Percentiles rank a stretch among this genome's conserved stretches.
phyloP scores from a whole-genome alignment of 2,888 invertebrate species.

The Caenorhabditis afra region DNA sequence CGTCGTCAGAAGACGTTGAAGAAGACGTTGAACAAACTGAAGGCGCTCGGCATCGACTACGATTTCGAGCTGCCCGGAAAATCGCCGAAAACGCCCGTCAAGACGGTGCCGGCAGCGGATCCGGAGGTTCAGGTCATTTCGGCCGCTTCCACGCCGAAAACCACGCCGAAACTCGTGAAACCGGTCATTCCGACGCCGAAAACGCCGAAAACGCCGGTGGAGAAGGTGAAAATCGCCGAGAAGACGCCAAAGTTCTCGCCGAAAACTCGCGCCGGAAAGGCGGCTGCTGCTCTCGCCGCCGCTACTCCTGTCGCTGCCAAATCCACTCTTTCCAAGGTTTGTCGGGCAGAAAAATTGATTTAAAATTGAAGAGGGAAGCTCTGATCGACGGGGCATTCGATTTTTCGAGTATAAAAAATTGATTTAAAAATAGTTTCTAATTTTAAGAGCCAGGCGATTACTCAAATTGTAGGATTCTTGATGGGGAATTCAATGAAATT shows the following conservation, averaged over 20 bases:
- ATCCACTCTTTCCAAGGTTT: constrained; percentile 44
- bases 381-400: too few species aligned
- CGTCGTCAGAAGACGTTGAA: constrained; percentile 12
- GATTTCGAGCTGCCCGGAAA: constrained; percentile 36
- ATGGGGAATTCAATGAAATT: too few species aligned
- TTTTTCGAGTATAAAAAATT: too few species aligned
- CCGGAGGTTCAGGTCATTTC: constrained; percentile 32
- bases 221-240: constrained; percentile 24
- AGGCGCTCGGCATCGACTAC: constrained; percentile 69
- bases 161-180: constrained; percentile 22
- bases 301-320: constrained; percentile 44
- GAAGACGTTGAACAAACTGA: constrained; percentile 48
- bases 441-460: too few species aligned
- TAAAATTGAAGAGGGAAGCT: too few species aligned
- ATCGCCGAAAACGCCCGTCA: constrained; percentile 11
- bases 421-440: too few species aligned
- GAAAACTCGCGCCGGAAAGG: constrained; percentile 57
- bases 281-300: constrained; percentile 22
- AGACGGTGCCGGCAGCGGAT: constrained; percentile 30
- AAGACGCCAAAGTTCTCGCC: constrained; percentile 49
- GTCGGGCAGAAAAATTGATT: too few species aligned
- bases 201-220: constrained; percentile 26
- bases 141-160: constrained; percentile 2
- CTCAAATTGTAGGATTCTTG: too few species aligned
- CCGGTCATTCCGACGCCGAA: constrained; percentile 21